Base-by-base conservation (phyloP, 2,113 vertebrate species). In the Sciurus niger region DNA sequence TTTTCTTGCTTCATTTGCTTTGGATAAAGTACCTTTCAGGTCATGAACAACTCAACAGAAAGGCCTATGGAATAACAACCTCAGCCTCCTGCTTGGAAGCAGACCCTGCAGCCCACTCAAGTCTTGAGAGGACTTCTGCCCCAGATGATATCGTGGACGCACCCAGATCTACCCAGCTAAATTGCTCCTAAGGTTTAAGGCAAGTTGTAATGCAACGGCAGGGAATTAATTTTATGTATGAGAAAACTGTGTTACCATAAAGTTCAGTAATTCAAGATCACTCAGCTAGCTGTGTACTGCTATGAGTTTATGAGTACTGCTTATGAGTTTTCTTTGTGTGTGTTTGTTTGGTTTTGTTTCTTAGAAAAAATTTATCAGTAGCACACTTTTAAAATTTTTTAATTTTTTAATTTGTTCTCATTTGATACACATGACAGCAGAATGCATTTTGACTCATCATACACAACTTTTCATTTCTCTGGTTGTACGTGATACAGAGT, bases 221-320 rank as follows among this genome's bases (percentile, higher is more conserved):
- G 89, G 24, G 72, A 83, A 63, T 76, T 46, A 93, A 51, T 78
- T 84, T 93, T 51, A 60, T 34, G 70, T n/a, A 72, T 53, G n/a
- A 53, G 20, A 63, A 70, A 60, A 78, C 32, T 25, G 34, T 70
- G 22, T 8, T 28, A 55, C n/a, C 48, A 58, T 65, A 85, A 91
- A 80, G 22, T 53, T 40, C 7, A 43, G 10, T 40, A 76, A 55
- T 65, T 20, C 43, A 85, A 63, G 51, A 77, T 84, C 22, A 24
- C n/a, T 89, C n/a, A 18, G 40, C 30, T 84, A 63, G 12, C 53
- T 6, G 22, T 40, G 16, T 68, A 43, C 68, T 86, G 40, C 34
- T 60, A 72, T n/a, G n/a, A 22, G 40, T 40, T 37, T 30, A n/a
- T n/a, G n/a, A n/a, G n/a, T n/a, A n/a, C n/a, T n/a, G n/a, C n/a